Evolutionary conservation across 2,113 vertebrate genomes (phyloP).

Genomic region (Pseudorectes ferrugineus): DNA sequence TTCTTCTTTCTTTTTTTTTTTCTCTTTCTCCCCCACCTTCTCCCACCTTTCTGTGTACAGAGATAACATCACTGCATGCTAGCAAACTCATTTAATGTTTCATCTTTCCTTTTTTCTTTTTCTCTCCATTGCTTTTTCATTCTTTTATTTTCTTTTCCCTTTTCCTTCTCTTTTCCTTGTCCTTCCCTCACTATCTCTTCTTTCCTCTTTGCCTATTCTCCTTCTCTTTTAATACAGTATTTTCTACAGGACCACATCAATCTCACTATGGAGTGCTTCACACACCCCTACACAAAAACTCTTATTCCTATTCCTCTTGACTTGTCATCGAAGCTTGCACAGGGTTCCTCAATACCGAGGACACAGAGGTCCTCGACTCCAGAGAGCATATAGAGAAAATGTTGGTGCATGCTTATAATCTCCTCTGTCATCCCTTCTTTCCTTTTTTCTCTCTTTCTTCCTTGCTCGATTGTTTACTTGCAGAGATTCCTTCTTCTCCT

Average conservation of each 20-base stretch:
- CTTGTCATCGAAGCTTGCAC: not conserved
- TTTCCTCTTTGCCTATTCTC: not conserved
- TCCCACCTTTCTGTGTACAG: not conserved
- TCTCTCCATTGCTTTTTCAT: not conserved
- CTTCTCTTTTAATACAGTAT: not conserved
- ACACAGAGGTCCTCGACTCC: not conserved
- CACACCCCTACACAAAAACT: not conserved
- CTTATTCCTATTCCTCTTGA: not conserved
- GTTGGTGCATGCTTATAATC: not conserved
- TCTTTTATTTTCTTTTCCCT: not conserved
- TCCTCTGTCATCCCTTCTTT: not conserved
- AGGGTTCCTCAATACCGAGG: not conserved
- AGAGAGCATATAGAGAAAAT: not conserved
- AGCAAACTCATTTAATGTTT: not conserved
- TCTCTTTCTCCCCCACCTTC: accelerated
- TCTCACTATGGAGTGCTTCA: no score
- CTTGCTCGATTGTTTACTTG: no score
- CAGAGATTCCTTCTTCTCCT: not conserved
- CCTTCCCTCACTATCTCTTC: not conserved
- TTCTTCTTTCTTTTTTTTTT: not conserved
- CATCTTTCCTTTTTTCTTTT: not conserved
- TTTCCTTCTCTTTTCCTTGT: not conserved
- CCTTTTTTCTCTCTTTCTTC: not conserved
- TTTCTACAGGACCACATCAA: not conserved
- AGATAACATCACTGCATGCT: no score